These are phyloP conservation scores for Archips crataeganus DNA, from an alignment of 2,888 invertebrate species.

Conservation along the genomic window DNA sequence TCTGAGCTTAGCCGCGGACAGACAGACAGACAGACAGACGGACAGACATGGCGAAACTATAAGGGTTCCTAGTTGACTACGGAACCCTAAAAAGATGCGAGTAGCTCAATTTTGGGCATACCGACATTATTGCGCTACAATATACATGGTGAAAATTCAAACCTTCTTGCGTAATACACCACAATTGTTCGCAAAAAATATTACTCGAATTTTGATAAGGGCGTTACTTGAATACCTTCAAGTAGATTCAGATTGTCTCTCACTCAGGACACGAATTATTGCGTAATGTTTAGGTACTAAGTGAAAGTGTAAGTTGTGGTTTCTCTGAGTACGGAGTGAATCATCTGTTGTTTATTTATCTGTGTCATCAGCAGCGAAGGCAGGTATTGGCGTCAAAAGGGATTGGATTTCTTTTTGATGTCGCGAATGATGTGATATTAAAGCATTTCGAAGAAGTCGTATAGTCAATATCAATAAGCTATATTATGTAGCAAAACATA, in stretches of 20 bases:
- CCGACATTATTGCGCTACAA: background rate
- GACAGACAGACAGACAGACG: no score
- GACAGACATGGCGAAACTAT: no score
- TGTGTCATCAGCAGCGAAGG: slow-evolving; percentile 65
- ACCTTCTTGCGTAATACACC: background rate
- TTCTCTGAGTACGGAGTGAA: slow-evolving; percentile 34
- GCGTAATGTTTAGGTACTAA: slow-evolving; percentile 31
- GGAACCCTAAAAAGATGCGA: background rate
- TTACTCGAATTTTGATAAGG: slow-evolving; percentile 4
- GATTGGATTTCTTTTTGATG: slow-evolving; percentile 81
- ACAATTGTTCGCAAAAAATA: slow-evolving; percentile 2
- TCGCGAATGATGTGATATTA: slow-evolving; percentile 60
- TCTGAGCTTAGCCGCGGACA: no score
- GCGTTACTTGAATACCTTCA: slow-evolving; percentile 16
- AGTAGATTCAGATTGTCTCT: slow-evolving; percentile 27
- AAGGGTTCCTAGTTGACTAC: no score
- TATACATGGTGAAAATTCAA: background rate
- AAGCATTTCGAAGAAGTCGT: slow-evolving; percentile 35
- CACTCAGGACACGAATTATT: slow-evolving; percentile 37
- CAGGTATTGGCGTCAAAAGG: slow-evolving; percentile 79
- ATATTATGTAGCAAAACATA: background rate
- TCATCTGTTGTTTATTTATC: slow-evolving; percentile 40
- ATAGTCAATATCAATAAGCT: slow-evolving; percentile 4
- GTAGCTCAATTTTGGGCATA: background rate
- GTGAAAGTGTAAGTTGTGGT: slow-evolving; percentile 32